These are phyloP conservation scores for Coelopa pilipes DNA, from an alignment of 2,888 invertebrate species.

Conservation along the genomic window DNA sequence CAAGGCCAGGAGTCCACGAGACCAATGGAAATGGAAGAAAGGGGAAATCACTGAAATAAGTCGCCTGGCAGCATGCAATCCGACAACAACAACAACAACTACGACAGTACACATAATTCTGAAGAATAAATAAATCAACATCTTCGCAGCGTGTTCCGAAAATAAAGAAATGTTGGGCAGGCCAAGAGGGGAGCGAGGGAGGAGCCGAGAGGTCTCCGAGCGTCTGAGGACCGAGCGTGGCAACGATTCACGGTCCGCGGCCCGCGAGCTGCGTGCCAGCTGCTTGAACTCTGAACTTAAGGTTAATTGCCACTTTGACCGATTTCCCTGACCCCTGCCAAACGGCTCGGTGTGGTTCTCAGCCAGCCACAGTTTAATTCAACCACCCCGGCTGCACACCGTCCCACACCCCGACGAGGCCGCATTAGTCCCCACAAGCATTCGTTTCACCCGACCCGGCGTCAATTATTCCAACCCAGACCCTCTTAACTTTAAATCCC, in stretches of 20 bases:
- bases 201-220: too few relatives aligned
- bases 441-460: neutral
- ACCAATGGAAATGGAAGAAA: too few relatives aligned
- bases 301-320: slow-evolving; percentile 56
- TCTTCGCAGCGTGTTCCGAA: neutral
- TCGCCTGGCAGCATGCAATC: too few relatives aligned
- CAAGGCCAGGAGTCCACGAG: too few relatives aligned
- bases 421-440: neutral
- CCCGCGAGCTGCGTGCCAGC: neutral
- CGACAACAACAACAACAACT: neutral
- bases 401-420: neutral
- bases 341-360: slow-evolving; percentile 17
- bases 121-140: neutral
- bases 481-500: neutral
- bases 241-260: too few relatives aligned
- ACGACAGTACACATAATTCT: neutral
- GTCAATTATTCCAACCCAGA: neutral
- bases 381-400: neutral
- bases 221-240: too few relatives aligned
- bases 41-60: neutral
- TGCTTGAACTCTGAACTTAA: slow-evolving; percentile 61
- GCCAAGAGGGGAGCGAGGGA: too few relatives aligned
- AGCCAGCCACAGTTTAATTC: neutral
- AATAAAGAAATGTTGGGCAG: neutral
- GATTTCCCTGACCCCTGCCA: slow-evolving; percentile 25